phyloP scores from a whole-genome alignment of 2,888 invertebrate species.

The Globia sparganii region DNA sequence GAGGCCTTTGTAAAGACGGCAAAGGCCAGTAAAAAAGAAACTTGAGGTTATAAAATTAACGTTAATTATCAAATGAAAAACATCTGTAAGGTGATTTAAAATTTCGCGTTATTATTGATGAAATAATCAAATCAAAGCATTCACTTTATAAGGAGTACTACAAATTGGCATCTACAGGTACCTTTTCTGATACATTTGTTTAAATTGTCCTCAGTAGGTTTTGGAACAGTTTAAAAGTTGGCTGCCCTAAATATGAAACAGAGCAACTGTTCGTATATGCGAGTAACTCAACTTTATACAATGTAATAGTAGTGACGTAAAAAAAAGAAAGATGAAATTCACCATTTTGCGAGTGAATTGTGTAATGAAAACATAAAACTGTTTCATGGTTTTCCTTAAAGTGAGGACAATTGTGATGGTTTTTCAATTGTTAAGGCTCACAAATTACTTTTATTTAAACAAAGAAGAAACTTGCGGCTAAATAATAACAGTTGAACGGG shows the following conservation, averaged over 20 bases:
- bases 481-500: too few relatives aligned
- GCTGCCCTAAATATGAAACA: slow-evolving; percentile 28
- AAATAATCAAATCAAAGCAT: not conserved
- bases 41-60: not conserved
- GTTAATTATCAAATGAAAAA: not conserved
- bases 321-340: slow-evolving; percentile 15
- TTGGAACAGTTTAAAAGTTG: slow-evolving; percentile 2
- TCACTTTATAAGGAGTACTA: not conserved
- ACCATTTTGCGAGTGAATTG: not conserved
- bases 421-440: not conserved
- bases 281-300: not conserved
- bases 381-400: not conserved
- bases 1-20: not conserved
- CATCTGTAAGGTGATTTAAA: not conserved
- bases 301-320: slow-evolving; percentile 3
- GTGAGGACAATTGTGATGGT: not conserved
- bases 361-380: not conserved
- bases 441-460: too few relatives aligned
- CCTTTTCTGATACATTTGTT: not conserved
- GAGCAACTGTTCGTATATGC: slow-evolving; percentile 6
- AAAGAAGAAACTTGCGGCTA: too few relatives aligned
- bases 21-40: not conserved
- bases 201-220: not conserved
- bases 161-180: not conserved
- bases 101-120: not conserved